Evolutionary conservation across 2,113 vertebrate species (phyloP).

Genomic region (Chaetodon trifascialis): DNA sequence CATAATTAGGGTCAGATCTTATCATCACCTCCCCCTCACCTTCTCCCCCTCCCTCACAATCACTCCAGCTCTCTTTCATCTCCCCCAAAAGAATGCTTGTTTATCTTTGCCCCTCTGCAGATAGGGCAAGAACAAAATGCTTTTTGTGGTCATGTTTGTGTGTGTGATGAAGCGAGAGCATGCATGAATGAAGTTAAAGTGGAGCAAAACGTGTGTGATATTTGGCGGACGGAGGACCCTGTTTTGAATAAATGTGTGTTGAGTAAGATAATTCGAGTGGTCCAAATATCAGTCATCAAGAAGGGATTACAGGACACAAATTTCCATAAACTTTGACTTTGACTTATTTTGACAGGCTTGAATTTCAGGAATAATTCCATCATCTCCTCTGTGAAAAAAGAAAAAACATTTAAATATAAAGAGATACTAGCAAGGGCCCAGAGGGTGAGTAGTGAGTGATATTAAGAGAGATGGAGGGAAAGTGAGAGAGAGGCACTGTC

Average conservation of each 20-base stretch:
- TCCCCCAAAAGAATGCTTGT: slow-evolving; percentile 66
- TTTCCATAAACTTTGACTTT: not conserved
- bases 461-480: slow-evolving; percentile 9
- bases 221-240: not conserved
- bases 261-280: not conserved
- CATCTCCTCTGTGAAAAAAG: slow-evolving; percentile 37
- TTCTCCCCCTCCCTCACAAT: slow-evolving; percentile 44
- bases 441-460: not conserved
- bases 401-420: slow-evolving; percentile 39
- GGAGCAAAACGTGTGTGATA: not conserved
- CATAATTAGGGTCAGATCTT: slow-evolving; percentile 70
- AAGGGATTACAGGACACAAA: not conserved
- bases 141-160: slow-evolving; percentile 54
- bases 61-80: slow-evolving; percentile 66
- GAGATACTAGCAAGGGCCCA: slow-evolving; percentile 23
- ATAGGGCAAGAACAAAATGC: slow-evolving; percentile 62
- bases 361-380: slow-evolving; percentile 44
- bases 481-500: slow-evolving; percentile 30
- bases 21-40: slow-evolving; percentile 27
- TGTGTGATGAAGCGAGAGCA: not conserved
- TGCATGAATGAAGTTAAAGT: slow-evolving; percentile 25
- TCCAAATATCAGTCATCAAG: not conserved
- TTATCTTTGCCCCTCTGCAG: slow-evolving; percentile 62
- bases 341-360: slow-evolving; percentile 36
- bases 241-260: not conserved